Conservation (phyloP, 2,113 vertebrate genomes). For the Arvicanthis niloticus region DNA sequence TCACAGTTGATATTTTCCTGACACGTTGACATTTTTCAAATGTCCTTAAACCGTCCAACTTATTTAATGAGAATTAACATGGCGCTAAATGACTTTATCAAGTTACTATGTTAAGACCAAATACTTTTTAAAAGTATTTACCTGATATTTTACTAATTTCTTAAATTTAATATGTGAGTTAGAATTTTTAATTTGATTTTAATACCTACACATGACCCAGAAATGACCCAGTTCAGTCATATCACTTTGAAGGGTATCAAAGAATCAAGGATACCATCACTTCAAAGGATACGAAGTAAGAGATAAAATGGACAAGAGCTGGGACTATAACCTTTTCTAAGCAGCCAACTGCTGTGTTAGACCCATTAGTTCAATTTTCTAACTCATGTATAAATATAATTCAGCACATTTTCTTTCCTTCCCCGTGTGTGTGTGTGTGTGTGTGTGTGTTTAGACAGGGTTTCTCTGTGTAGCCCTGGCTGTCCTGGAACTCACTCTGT, state of each 20-base stretch:
- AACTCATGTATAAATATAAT: neutral
- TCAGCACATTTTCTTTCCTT: neutral
- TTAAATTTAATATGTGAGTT: constrained; percentile 46
- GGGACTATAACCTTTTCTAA: neutral
- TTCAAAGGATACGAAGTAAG: neutral
- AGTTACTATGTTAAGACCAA: constrained; percentile 41
- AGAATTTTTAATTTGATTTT: constrained; percentile 46
- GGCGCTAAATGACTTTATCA: constrained; percentile 55
- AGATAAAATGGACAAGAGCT: neutral
- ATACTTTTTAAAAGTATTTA: constrained; percentile 26
- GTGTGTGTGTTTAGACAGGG: neutral
- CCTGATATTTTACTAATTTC: constrained; percentile 55
- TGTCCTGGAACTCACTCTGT: neutral
- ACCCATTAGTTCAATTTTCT: constrained; percentile 25
- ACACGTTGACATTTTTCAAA: constrained; percentile 35
- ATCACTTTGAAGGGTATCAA: too few relatives aligned
- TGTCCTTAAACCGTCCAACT: constrained; percentile 62
- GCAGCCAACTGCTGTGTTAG: neutral
- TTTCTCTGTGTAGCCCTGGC: neutral
- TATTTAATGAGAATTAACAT: constrained; percentile 51
- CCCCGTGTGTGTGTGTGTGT: too few relatives aligned
- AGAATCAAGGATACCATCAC: too few relatives aligned
- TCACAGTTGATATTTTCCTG: neutral
- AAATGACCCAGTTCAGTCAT: constrained; percentile 14
- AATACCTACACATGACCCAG: neutral